Conservation (phyloP, 2,113 vertebrate genomes). For the Carettochelys insculpta region DNA sequence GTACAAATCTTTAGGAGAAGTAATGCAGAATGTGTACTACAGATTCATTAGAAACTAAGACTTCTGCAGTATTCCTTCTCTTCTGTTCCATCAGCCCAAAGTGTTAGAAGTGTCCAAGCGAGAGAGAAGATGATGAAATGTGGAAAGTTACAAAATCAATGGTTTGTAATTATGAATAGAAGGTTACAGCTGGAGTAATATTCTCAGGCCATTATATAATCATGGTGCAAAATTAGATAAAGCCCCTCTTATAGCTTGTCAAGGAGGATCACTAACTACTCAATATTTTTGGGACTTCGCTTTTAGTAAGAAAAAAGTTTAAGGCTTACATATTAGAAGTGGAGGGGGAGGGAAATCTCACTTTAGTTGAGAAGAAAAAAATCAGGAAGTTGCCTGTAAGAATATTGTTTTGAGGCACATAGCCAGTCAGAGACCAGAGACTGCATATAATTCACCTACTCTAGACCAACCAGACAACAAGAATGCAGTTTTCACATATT, state of each 20-base stretch:
- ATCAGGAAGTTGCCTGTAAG: neutral
- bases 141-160: neutral
- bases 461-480: neutral
- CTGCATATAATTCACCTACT: neutral
- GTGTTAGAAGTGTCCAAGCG: neutral
- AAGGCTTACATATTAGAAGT: neutral
- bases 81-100: slow-evolving; percentile 77
- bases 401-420: neutral
- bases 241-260: neutral
- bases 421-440: neutral
- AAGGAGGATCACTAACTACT: neutral
- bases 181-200: slow-evolving; percentile 53
- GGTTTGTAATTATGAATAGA: slow-evolving; percentile 25
- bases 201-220: slow-evolving; percentile 9
- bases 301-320: neutral
- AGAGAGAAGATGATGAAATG: neutral
- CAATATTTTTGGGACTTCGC: neutral
- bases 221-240: neutral
- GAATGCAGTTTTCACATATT: neutral
- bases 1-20: slow-evolving; percentile 18
- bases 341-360: neutral
- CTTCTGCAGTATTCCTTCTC: slow-evolving; percentile 45
- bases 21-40: neutral
- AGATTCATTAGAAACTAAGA: slow-evolving; percentile 53
- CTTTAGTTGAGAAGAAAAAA: neutral